Conservation (phyloP, 2,797 vertebrate genomes). For the Aplochiton taeniatus region DNA sequence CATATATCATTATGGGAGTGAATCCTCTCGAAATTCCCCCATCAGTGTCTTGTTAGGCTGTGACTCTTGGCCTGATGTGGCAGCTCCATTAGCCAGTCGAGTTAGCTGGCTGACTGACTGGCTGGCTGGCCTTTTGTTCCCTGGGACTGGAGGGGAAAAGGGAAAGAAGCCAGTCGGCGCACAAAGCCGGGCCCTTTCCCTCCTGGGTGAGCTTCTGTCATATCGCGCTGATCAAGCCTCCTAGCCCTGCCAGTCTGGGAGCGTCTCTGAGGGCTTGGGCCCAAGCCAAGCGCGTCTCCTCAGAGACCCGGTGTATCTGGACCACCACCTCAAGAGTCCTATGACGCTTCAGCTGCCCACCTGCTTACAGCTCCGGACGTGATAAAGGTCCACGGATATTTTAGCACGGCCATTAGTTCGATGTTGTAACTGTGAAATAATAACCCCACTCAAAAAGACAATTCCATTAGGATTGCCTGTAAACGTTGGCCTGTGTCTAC, state of each 20-base stretch:
- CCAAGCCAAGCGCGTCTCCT: not conserved
- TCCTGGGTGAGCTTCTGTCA: slow-evolving; percentile 50
- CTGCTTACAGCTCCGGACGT: too few relatives aligned
- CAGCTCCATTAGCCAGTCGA: slow-evolving; percentile 75
- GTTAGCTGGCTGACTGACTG: slow-evolving; percentile 60
- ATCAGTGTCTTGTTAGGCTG: slow-evolving; percentile 75
- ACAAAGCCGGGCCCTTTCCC: slow-evolving; percentile 41
- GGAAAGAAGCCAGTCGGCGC: slow-evolving; percentile 38
- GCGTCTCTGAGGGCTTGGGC: slow-evolving; percentile 4
- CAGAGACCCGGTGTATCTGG: not conserved
- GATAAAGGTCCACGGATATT: too few relatives aligned
- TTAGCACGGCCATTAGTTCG: too few relatives aligned
- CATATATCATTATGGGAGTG: slow-evolving; percentile 52
- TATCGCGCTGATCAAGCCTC: slow-evolving; percentile 47
- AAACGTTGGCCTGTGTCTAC: not conserved
- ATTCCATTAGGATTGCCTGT: not conserved
- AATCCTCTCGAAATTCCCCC: slow-evolving; percentile 69
- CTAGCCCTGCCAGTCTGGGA: slow-evolving; percentile 34
- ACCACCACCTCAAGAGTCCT: not conserved
- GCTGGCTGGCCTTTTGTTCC: slow-evolving; percentile 38
- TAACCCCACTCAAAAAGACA: too few relatives aligned
- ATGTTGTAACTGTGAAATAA: too few relatives aligned
- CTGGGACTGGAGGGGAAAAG: slow-evolving; percentile 27
- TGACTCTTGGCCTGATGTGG: slow-evolving; percentile 68
- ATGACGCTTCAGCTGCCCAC: slow-evolving; percentile 2